These are phyloP conservation scores for Microctenopoma steveboyesi DNA, from an alignment of 2,797 vertebrate genomes.

Conservation along the genomic window DNA sequence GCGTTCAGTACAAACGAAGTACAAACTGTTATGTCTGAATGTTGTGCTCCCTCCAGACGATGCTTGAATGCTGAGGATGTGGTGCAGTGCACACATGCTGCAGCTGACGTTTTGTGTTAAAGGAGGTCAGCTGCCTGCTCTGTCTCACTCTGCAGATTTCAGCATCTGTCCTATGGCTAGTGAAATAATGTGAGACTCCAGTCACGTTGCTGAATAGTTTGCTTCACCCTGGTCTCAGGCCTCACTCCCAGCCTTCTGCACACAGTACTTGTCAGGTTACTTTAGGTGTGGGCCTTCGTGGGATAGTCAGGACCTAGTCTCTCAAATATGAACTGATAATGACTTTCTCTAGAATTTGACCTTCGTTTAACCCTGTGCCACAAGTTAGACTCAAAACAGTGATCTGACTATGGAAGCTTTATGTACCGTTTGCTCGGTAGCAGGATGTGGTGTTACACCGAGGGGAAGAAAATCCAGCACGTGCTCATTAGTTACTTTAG, in stretches of 20 bases:
- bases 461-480: neutral
- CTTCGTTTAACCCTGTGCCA: neutral
- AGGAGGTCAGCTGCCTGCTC: slow-evolving; percentile 21
- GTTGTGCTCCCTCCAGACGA: slow-evolving; percentile 2
- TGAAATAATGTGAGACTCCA: neutral
- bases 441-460: no score
- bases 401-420: neutral
- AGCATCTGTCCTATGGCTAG: neutral
- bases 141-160: slow-evolving; percentile 1
- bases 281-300: slow-evolving; percentile 12
- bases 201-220: slow-evolving; percentile 17
- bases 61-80: slow-evolving; percentile 37
- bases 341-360: neutral
- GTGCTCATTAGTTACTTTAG: neutral
- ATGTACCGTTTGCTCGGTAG: neutral
- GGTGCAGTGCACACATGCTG: slow-evolving; percentile 4
- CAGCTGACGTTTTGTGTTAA: slow-evolving; percentile 26
- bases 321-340: slow-evolving; percentile 1
- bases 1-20: neutral
- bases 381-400: neutral
- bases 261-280: neutral
- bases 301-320: neutral
- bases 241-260: slow-evolving; percentile 6
- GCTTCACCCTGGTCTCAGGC: slow-evolving; percentile 8
- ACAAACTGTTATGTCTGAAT: neutral